Evolutionary conservation across 2,797 vertebrate genomes (phyloP), one percentile per base, ranked within the genome.

Genomic region (Eutrigla gurnardus): DNA sequence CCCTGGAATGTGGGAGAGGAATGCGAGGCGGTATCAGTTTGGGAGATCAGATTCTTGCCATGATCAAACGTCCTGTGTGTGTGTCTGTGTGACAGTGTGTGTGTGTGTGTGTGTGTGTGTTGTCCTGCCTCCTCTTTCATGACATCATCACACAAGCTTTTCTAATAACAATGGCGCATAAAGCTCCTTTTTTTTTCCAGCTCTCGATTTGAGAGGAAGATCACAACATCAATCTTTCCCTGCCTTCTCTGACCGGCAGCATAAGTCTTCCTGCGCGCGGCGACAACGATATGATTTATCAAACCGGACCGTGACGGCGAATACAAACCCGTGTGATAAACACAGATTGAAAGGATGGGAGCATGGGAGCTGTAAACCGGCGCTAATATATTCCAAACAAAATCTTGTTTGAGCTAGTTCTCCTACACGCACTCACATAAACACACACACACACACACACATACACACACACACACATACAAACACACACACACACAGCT

Each of bases 1-100:
- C 93, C 92, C 91, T 92, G 91, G 91, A 92, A 93, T 93, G 92
- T 82, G 65, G 87, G 66, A 88, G 84, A 92, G 90, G 92, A 91
- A 93, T 93, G 91, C 80, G 47, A 75, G 83, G 78, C 87, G 18
- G 88, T 93, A 93, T 93, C 91, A 90, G 86, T 91, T 83, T 75
- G 68, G 78, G 77, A 90, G 91, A 93, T 93, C 91, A 90, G 90
- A 90, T 91, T 91, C 86, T 91, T 87, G 69, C 88, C 68, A 65
- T 78, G 86, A 92, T 93, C 92, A 92, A 92, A 92, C 86, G 81
- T 85, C 85, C 70, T 73, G 52, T 82, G 58, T 82, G 64, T 79
- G 75, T 82, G 65, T 82, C 59, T 78, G 60, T 71, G 77, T 65
- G 72, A 80, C 46, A 12, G 17, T 71, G 75, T 77, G 67, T 68